A percentile compares a stretch with the other conserved stretches of the same genome.
These are phyloP conservation scores for Chymomyza amoena DNA, from an alignment of 2,888 invertebrate species.

Conservation along the genomic window DNA sequence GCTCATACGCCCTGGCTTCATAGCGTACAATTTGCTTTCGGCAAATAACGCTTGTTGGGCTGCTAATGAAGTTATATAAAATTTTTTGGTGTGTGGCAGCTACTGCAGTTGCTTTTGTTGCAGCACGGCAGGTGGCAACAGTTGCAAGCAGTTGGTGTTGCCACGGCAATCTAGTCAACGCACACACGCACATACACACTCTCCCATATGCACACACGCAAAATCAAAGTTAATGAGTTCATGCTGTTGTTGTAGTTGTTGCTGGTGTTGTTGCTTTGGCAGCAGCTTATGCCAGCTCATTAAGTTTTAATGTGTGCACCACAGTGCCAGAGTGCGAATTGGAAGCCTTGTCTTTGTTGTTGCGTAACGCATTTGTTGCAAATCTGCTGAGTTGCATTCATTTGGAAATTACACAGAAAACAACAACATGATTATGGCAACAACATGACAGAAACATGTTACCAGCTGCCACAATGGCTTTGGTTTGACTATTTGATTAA, in stretches of 20 bases:
- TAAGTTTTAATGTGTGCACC: conserved; percentile 47
- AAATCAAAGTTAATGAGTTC: conserved; percentile 43
- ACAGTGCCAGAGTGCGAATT: conserved; percentile 23
- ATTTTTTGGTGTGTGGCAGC: neutral
- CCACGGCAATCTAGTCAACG: conserved; percentile 15
- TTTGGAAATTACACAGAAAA: neutral
- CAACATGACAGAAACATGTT: neutral
- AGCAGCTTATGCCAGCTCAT: conserved; percentile 43
- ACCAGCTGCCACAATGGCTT: neutral
- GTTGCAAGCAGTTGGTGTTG: conserved; percentile 22
- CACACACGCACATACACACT: conserved; percentile 4
- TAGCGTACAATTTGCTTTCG: neutral
- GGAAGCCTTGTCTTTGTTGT: conserved; percentile 6
- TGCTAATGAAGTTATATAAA: conserved; percentile 37
- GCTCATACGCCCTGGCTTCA: conserved; percentile 49
- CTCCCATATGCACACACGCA: conserved; percentile 2
- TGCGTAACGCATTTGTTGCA: neutral
- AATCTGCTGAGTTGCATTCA: neutral
- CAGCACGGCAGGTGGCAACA: conserved; percentile 5
- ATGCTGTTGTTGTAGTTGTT: neutral
- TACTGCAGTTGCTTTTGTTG: neutral
- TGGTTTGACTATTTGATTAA: neutral
- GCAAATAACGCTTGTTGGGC: conserved; percentile 2
- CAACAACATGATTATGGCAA: neutral
- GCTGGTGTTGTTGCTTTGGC: conserved; percentile 7